phyloP scores from a whole-genome alignment of 1,140 invertebrate genomes.

The Cyclina sinensis region DNA sequence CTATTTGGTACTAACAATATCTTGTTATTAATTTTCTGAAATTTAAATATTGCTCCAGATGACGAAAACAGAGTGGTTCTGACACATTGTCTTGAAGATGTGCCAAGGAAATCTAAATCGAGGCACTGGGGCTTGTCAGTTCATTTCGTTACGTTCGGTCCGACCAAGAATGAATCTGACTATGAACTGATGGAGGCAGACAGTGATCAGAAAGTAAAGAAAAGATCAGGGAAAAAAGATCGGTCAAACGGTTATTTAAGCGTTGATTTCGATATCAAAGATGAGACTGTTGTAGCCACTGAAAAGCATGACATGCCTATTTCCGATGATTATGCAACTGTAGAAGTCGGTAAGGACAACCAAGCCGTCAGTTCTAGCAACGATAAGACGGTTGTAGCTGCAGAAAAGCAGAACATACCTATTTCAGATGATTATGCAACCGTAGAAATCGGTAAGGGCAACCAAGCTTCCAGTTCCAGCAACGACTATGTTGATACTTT shows the following conservation, averaged over 20 bases:
- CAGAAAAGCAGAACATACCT: not conserved
- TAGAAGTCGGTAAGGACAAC: not conserved
- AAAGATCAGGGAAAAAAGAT: not conserved
- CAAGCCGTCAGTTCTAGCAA: too few relatives aligned
- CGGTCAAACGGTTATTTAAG: not conserved
- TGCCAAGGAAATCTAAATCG: not conserved
- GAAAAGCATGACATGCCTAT: not conserved
- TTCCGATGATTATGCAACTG: constrained; percentile 6
- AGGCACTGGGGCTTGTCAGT: not conserved
- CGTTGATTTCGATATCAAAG: not conserved
- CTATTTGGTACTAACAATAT: too few relatives aligned
- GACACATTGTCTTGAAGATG: not conserved
- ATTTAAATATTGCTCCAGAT: not conserved
- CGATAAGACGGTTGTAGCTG: not conserved
- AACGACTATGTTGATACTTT: not conserved
- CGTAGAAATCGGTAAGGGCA: not conserved
- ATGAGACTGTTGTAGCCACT: not conserved
- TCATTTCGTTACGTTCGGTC: not conserved
- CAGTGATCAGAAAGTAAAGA: too few relatives aligned
- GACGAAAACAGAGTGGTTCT: constrained; percentile 26
- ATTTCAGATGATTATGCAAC: not conserved
- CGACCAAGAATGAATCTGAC: not conserved
- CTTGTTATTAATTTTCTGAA: too few relatives aligned
- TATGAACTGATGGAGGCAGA: too few relatives aligned
- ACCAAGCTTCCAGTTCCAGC: not conserved